Evolutionary conservation across 92 coral and sea anemone genomes (phyloP).

Genomic region (Desmophyllum pertusum): DNA sequence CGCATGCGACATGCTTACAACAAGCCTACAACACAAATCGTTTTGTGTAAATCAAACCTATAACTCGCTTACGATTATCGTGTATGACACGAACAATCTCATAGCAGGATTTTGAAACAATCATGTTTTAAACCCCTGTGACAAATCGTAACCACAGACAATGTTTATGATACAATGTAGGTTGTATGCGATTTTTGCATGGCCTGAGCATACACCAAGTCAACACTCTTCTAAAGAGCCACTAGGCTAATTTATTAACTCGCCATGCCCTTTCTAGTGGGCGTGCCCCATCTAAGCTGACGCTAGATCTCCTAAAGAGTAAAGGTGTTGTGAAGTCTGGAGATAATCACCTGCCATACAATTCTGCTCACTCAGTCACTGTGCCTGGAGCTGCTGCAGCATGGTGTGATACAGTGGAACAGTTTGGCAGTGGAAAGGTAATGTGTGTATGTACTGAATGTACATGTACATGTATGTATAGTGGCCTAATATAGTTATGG

Average conservation of each 20-base stretch:
- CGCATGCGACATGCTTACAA: too few species aligned
- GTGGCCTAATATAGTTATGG: too few species aligned
- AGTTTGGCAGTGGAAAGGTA: constrained; percentile 94
- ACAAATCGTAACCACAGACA: too few species aligned
- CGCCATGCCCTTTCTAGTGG: constrained; percentile 67
- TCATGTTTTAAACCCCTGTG: too few species aligned
- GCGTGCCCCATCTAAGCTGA: constrained; percentile 78
- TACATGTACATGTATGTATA: not conserved
- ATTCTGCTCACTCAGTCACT: constrained; percentile 87
- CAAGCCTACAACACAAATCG: too few species aligned
- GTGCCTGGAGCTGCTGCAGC: constrained; percentile 99
- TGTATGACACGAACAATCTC: too few species aligned
- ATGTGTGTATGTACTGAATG: not conserved
- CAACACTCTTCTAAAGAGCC: not conserved
- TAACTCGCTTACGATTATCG: too few species aligned
- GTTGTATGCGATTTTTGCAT: too few species aligned
- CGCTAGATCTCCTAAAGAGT: constrained; percentile 66
- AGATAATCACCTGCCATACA: constrained; percentile 51
- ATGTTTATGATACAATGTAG: too few species aligned
- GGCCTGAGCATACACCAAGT: too few species aligned
- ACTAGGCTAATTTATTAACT: not conserved
- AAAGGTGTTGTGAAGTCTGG: constrained; percentile 56
- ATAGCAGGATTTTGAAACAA: too few species aligned
- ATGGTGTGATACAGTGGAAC: constrained; percentile 91
- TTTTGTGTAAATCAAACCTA: too few species aligned